phyloP scores from a whole-genome alignment of 2,888 invertebrate species.

The Sepiola atlantica region DNA sequence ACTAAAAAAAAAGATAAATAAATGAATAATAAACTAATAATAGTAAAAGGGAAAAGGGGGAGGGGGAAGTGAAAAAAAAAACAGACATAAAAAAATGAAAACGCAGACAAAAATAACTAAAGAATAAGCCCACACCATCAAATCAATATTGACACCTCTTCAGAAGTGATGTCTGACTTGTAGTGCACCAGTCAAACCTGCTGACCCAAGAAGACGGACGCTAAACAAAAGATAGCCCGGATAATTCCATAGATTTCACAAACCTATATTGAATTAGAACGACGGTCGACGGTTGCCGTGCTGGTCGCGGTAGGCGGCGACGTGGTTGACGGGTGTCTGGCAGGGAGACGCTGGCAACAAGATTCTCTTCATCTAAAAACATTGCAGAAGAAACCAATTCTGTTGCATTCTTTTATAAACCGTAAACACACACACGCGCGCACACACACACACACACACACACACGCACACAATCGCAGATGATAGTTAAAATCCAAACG shows the following conservation, averaged over 20 bases:
- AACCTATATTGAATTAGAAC: background rate
- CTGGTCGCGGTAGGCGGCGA: no score
- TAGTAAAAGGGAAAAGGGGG: background rate
- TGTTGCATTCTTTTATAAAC: background rate
- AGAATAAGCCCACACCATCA: background rate
- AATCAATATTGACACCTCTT: background rate
- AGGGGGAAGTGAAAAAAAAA: background rate
- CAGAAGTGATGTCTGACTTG: background rate
- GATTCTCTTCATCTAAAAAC: background rate
- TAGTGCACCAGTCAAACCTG: background rate
- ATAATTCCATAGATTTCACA: background rate
- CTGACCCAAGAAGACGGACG: background rate
- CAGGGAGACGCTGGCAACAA: background rate
- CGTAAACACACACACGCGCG: no score
- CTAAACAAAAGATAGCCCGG: slow-evolving; percentile 2
- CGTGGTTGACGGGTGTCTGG: no score
- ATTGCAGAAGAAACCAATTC: background rate
- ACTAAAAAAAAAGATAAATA: background rate
- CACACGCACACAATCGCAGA: no score
- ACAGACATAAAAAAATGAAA: background rate
- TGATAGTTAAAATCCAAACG: no score
- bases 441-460: no score
- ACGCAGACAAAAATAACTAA: no score
- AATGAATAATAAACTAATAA: background rate
- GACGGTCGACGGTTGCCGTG: background rate